A percentile compares a stretch with the other conserved stretches of the same genome.
These are phyloP conservation scores for Micoletzkya japonica DNA, from an alignment of 2,888 invertebrate genomes.

Conservation along the genomic window DNA sequence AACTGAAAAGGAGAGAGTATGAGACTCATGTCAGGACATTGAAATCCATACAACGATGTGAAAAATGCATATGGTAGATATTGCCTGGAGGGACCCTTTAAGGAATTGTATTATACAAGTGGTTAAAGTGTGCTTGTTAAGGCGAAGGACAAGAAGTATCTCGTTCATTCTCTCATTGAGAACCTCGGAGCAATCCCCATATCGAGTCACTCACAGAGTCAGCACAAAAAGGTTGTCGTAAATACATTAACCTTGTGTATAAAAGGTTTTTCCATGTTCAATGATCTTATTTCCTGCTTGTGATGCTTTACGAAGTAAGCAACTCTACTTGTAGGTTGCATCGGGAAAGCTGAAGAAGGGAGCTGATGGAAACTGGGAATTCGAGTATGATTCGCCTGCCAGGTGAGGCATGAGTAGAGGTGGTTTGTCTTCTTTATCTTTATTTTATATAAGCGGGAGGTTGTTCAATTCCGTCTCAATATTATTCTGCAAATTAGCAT, in stretches of 20 bases:
- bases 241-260: not conserved
- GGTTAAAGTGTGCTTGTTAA: too few species aligned
- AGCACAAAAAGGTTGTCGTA: slow-evolving; percentile 38
- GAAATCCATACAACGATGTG: too few species aligned
- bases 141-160: slow-evolving; percentile 66
- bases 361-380: slow-evolving; percentile 63
- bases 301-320: too few species aligned
- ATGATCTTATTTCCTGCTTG: too few species aligned
- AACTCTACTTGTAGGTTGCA: slow-evolving; percentile 44
- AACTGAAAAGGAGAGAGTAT: too few species aligned
- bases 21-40: too few species aligned
- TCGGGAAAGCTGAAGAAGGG: slow-evolving; percentile 61
- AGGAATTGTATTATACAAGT: too few species aligned
- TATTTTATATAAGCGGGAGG: not conserved
- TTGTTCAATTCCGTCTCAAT: not conserved
- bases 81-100: too few species aligned
- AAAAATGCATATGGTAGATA: too few species aligned
- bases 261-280: too few species aligned
- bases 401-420: slow-evolving; percentile 35
- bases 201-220: slow-evolving; percentile 36
- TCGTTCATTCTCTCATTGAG: slow-evolving; percentile 63
- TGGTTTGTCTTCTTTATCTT: slow-evolving; percentile 11
- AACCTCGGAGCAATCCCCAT: slow-evolving; percentile 57
- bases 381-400: slow-evolving; percentile 59
- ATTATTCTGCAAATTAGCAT: not conserved